These are phyloP conservation scores for Nothobranchius kuhntae DNA, from an alignment of 2,113 vertebrate species.

Conservation along the genomic window DNA sequence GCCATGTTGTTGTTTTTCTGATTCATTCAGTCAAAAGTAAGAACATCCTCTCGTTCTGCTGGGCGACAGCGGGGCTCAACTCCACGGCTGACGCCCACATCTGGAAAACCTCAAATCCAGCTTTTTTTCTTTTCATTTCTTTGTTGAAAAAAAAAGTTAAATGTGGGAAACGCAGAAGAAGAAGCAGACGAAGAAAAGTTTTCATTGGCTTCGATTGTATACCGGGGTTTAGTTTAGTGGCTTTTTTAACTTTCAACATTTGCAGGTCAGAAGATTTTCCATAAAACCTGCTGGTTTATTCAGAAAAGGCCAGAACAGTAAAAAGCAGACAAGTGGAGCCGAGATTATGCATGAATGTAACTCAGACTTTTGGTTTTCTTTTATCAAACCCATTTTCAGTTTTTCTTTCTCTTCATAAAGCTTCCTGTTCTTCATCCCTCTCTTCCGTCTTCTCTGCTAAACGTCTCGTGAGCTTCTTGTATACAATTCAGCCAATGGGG, in stretches of 20 bases:
- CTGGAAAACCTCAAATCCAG: slow-evolving; percentile 78
- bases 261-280: neutral
- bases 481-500: slow-evolving; percentile 80
- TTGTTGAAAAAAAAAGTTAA: slow-evolving; percentile 71
- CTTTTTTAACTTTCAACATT: slow-evolving; percentile 9
- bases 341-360: slow-evolving; percentile 66
- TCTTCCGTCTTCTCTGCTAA: slow-evolving; percentile 43
- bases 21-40: slow-evolving; percentile 52
- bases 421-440: slow-evolving; percentile 24
- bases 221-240: slow-evolving; percentile 48
- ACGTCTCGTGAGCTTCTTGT: slow-evolving; percentile 71
- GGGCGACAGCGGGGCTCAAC: slow-evolving; percentile 64
- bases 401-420: slow-evolving; percentile 42
- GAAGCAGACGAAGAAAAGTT: slow-evolving; percentile 43
- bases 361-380: slow-evolving; percentile 20
- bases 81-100: slow-evolving; percentile 52
- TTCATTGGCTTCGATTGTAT: slow-evolving; percentile 73
- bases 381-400: slow-evolving; percentile 24
- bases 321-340: slow-evolving; percentile 22
- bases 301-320: slow-evolving; percentile 14
- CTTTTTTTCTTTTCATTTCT: slow-evolving; percentile 58
- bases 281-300: slow-evolving; percentile 5
- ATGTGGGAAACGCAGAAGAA: slow-evolving; percentile 45
- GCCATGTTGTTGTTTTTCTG: slow-evolving; percentile 29
- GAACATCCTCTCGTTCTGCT: slow-evolving; percentile 57